Conservation (phyloP, 2,797 vertebrate species). For the Tarsius wallacei region DNA sequence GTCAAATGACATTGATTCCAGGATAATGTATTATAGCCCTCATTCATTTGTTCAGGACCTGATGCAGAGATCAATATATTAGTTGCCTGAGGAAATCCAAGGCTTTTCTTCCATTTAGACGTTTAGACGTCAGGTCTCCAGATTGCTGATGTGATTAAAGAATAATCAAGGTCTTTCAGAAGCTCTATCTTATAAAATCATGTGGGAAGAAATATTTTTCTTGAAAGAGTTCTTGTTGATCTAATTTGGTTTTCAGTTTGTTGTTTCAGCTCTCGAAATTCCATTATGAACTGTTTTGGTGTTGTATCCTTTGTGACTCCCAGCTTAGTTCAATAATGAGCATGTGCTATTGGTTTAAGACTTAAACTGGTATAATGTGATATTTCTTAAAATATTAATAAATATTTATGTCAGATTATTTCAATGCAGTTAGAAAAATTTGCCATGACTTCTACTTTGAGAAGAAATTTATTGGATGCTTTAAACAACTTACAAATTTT, state of each 20-base stretch:
- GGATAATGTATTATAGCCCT: accelerated
- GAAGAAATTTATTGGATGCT: neutral
- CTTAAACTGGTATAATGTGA: neutral
- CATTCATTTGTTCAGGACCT: neutral
- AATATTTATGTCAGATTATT: conserved; percentile 59
- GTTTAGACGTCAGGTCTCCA: neutral
- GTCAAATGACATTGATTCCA: conserved; percentile 50
- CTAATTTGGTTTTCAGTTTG: neutral
- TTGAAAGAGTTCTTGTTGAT: conserved; percentile 43
- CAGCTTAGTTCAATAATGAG: neutral
- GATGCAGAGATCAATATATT: neutral
- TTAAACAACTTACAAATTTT: neutral
- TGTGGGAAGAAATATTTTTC: neutral
- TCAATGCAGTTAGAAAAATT: neutral
- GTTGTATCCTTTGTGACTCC: neutral
- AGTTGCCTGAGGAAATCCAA: neutral
- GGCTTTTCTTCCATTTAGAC: conserved; percentile 32
- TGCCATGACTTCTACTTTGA: neutral
- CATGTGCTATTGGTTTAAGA: neutral
- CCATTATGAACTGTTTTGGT: neutral
- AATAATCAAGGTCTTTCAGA: neutral
- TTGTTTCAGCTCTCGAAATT: conserved; percentile 45
- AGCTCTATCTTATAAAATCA: conserved; percentile 31
- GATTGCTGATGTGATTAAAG: neutral
- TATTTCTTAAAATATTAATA: conserved; percentile 6